A percentile compares a stretch with the other conserved stretches of the same genome.
phyloP scores from a whole-genome alignment of 2,888 invertebrate species.

The Synanthedon myopaeformis region DNA sequence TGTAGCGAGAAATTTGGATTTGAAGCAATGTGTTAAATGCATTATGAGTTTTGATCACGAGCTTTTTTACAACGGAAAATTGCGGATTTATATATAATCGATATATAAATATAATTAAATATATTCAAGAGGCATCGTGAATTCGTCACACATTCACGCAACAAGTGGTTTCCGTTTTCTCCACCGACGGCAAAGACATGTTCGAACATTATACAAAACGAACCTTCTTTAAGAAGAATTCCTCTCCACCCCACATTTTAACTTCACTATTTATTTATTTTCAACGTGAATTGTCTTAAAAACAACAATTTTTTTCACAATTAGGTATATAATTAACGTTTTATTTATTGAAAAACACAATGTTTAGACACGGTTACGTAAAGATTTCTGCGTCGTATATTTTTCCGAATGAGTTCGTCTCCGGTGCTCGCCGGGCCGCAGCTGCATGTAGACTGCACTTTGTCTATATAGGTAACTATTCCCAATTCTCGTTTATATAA shows the following conservation, averaged over 20 bases:
- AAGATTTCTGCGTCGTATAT: neutral
- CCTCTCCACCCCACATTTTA: neutral
- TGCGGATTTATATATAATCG: too few relatives aligned
- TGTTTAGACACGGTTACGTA: too few relatives aligned
- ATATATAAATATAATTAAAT: neutral
- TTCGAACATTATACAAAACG: neutral
- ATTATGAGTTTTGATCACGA: too few relatives aligned
- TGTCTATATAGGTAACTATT: constrained; percentile 5
- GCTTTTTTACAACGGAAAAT: too few relatives aligned
- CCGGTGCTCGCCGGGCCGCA: constrained; percentile 8
- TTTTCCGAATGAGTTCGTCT: neutral
- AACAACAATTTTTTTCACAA: too few relatives aligned
- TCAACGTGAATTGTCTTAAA: too few relatives aligned
- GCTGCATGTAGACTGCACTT: constrained; percentile 17
- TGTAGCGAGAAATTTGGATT: too few relatives aligned
- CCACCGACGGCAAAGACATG: too few relatives aligned
- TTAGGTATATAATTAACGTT: too few relatives aligned
- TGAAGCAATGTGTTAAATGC: too few relatives aligned
- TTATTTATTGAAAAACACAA: too few relatives aligned
- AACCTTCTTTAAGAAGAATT: neutral
- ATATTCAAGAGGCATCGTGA: neutral
- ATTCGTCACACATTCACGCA: neutral
- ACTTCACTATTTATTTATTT: too few relatives aligned
- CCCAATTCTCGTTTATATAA: neutral
- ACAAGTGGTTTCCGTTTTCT: neutral